These are phyloP conservation scores for Oscarella lobularis DNA, from an alignment of 37 sponge, comb jelly and placozoan genomes.

Conservation along the genomic window DNA sequence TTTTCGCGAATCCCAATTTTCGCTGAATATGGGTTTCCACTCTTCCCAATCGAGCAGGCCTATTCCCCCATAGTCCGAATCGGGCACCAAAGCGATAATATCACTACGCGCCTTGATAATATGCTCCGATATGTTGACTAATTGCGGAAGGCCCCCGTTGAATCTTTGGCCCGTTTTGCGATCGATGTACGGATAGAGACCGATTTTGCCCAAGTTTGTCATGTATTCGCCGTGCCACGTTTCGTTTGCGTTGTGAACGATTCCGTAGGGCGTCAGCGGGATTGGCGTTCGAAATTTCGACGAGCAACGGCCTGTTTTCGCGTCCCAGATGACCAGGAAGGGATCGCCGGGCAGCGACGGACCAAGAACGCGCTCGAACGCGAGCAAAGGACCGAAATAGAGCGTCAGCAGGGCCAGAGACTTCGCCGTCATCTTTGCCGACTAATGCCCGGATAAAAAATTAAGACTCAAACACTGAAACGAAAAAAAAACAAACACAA, in stretches of 20 bases:
- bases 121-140: not conserved
- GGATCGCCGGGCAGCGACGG: not conserved
- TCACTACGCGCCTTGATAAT: not conserved
- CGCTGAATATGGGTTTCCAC: not conserved
- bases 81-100: not conserved
- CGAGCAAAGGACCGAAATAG: too few relatives aligned
- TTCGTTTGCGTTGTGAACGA: conserved; percentile 1
- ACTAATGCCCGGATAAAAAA: too few relatives aligned
- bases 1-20: not conserved
- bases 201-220: not conserved
- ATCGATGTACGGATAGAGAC: not conserved
- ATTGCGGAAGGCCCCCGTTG: not conserved
- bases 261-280: not conserved
- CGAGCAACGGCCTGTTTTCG: not conserved
- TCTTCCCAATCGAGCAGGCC: not conserved
- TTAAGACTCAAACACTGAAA: too few relatives aligned
- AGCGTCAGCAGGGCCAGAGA: too few relatives aligned
- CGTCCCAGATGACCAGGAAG: not conserved
- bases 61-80: not conserved
- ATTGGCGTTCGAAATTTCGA: not conserved
- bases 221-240: not conserved
- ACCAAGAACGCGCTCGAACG: not conserved
- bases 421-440: too few relatives aligned
- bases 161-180: not conserved
- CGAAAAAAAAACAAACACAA: too few relatives aligned